phyloP scores from a whole-genome alignment of 1,140 invertebrate species.

The Zaprionus africanus region DNA sequence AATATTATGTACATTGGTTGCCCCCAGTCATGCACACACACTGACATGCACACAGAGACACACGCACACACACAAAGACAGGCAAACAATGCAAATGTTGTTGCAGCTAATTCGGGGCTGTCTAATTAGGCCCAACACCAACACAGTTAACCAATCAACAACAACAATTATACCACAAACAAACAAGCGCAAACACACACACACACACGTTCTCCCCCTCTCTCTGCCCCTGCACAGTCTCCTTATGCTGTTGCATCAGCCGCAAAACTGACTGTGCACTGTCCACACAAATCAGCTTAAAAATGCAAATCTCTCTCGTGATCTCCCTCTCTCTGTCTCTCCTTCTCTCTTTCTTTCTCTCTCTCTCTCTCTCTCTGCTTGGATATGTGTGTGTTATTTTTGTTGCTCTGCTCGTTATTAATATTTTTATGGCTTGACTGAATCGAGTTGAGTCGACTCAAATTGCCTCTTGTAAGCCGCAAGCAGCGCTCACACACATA shows the following conservation, averaged over 20 bases:
- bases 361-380: not conserved
- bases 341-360: not conserved
- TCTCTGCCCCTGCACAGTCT: not conserved
- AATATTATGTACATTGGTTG: constrained; percentile 33
- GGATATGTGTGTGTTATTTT: not conserved
- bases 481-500: constrained; percentile 9
- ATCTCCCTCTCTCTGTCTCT: not conserved
- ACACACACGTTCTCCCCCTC: not conserved
- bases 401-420: constrained; percentile 41
- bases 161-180: constrained; percentile 13
- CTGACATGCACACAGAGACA: not conserved
- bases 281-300: constrained; percentile 47
- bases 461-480: constrained; percentile 33
- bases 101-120: constrained; percentile 30
- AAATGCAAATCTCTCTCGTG: constrained; percentile 37
- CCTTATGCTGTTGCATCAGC: constrained; percentile 18
- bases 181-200: constrained; percentile 2
- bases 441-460: constrained; percentile 8
- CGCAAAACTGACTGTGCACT: constrained; percentile 18
- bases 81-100: constrained; percentile 25
- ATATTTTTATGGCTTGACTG: constrained; percentile 45
- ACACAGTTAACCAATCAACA: constrained; percentile 38
- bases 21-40: not conserved
- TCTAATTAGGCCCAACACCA: constrained; percentile 45
- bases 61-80: not conserved